Base-by-base conservation (phyloP, 1,140 invertebrate genomes). In the Anadara kagoshimensis region DNA sequence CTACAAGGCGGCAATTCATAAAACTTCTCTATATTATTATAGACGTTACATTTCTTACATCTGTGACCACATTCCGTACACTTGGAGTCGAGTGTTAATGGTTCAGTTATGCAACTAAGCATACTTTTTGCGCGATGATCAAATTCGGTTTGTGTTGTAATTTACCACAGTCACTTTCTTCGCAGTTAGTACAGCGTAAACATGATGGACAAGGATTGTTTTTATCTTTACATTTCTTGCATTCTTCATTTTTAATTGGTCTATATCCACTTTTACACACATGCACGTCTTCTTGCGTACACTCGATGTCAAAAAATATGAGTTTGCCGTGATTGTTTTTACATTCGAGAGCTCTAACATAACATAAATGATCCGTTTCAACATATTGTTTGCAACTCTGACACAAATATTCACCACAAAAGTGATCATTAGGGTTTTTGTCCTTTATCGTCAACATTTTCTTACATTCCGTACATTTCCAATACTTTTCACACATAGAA, bases 301-400 rank as follows among this genome's bases (percentile, higher is more conserved):
- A 63, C 41, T 71, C 69, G 53, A 71, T 54, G 47, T 63, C 69
- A 63, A 64, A 63, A 29, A 71, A 71, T 11, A 71, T 64, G 45
- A 49, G 63, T 56, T 44, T 56, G 12, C 7, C 20, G 10, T 36
- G 24, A 12, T 11, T 54, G 12, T 18, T 26, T 36, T 54, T 64
- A 14, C 14, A 24, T n/a, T 71, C 61, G 24, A 63, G 36, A 18
- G 47, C 20, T 22, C 59, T 71, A 18, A 64, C 26, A 61, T 71
- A 71, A 56, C 59, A 71, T 49, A 63, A 20, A 20, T 71, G 61
- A 29, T 63, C 22, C 20, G 12, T n/a, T 20, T 69, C 45, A 8
- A 69, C 68, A 44, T 47, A 69, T 12, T 54, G 26, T 12, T 62
- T 53, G n/a, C 68, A 53, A 16, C 22, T n/a, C 10, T 62, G 44